These are phyloP conservation scores for Crocuta crocuta DNA, from an alignment of 2,113 vertebrate species.

Conservation along the genomic window DNA sequence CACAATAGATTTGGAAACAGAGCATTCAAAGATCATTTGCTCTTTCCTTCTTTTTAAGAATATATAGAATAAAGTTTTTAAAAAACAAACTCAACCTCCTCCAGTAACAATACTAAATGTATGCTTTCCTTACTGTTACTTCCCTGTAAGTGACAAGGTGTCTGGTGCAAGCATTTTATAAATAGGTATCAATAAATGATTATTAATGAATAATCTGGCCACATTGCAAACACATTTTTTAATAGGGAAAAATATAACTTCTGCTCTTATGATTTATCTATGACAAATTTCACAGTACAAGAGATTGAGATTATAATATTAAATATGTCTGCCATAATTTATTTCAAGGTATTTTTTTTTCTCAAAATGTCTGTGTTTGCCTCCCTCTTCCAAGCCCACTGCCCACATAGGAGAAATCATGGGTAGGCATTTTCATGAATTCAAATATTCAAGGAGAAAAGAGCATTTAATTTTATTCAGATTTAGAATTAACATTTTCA, in stretches of 20 bases:
- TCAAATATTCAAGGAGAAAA: not conserved
- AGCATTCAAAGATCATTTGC: not conserved
- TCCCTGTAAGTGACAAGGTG: not conserved
- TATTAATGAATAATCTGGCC: not conserved
- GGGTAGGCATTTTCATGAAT: not conserved
- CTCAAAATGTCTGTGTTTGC: not conserved
- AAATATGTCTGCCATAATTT: not conserved
- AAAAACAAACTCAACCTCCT: not conserved
- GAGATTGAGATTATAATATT: not conserved
- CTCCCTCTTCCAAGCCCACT: not conserved
- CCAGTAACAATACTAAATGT: not conserved
- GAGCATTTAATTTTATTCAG: not conserved
- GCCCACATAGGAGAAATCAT: not conserved
- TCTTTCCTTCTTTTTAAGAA: not conserved
- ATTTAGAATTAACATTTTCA: conserved; percentile 57
- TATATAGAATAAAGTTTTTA: not conserved
- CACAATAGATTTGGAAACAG: not conserved
- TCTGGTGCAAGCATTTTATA: not conserved
- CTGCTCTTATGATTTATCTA: not conserved
- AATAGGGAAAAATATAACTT: not conserved
- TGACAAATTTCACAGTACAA: not conserved
- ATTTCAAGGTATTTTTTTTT: not conserved
- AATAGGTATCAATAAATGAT: not conserved
- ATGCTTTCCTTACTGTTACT: not conserved
- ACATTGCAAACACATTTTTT: not conserved